Percentiles rank a stretch among this genome's conserved stretches.
phyloP scores from a whole-genome alignment of 2,113 vertebrate species.

The Steatornis caripensis region DNA sequence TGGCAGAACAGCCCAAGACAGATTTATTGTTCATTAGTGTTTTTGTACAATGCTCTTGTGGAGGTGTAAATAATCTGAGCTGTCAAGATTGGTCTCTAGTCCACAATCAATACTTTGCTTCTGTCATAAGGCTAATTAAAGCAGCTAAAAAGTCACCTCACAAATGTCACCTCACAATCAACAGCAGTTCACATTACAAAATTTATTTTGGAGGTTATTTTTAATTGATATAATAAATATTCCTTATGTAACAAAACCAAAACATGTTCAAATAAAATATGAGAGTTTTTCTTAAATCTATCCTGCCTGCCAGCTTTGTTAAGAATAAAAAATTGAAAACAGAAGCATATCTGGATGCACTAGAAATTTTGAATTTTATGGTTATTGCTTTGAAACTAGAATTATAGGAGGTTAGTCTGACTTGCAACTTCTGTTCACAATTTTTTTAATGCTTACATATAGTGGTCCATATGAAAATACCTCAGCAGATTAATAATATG shows the following conservation, averaged over 20 bases:
- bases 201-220: conserved; percentile 76
- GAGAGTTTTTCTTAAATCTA: conserved; percentile 54
- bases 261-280: conserved; percentile 66
- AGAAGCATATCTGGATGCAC: conserved; percentile 47
- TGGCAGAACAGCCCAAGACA: conserved; percentile 69
- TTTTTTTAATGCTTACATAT: conserved; percentile 25
- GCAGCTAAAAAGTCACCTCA: conserved; percentile 76
- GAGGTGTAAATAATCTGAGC: conserved; percentile 80
- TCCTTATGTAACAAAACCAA: conserved; percentile 64
- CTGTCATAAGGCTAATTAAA: conserved; percentile 85
- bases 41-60: conserved; percentile 77
- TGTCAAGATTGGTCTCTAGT: conserved; percentile 78
- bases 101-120: conserved; percentile 83
- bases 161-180: conserved; percentile 76
- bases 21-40: conserved; percentile 87
- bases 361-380: conserved; percentile 62
- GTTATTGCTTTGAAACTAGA: conserved; percentile 61
- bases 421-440: conserved; percentile 49
- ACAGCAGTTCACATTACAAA: conserved; percentile 69
- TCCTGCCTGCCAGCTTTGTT: conserved; percentile 51
- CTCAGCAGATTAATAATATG: conserved; percentile 29
- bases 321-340: conserved; percentile 63
- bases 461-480: conserved; percentile 21
- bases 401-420: conserved; percentile 43
- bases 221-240: conserved; percentile 81